Evolutionary conservation across 2,797 vertebrate genomes (phyloP), one percentile per base, ranked within the genome.

Genomic region (Sphenopsis melanotis): DNA sequence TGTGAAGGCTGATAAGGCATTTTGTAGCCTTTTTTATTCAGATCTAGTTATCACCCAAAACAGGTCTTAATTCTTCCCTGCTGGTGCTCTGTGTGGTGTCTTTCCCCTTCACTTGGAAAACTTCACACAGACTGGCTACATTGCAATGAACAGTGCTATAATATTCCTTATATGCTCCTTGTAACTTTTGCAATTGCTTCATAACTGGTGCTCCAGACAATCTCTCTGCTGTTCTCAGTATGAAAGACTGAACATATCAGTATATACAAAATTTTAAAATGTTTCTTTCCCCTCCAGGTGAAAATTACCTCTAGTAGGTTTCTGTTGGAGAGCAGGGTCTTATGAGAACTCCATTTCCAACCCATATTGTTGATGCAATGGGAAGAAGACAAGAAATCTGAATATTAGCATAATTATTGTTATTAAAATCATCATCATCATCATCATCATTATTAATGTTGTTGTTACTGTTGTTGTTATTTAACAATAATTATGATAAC

Each of bases 1-100:
- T 68, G 60, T 77, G 52, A 87, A 95, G 77, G 69, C 59, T 94
- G 92, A 95, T 83, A 74, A 94, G 90, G 47, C 52, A 75, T 81
- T 75, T 89, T 2, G 8, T 92, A 87, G 93, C 83, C 72, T 96
- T 95, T 97, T 50, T 70, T 32, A 70, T 88, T 96, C 60, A 85
- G 70, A 90, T 90, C 91, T 83, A 94, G 77, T 91, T 93, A 91
- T 85, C 29, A 36, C 23, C 27, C 63, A 23, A 93, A 86, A 64
- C 37, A 95, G 64, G 53, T 93, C 72, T 93, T 94, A 78, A 83
- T 83, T 96, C 59, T 65, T 80, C 81, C 44, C 70, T 88, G 72
- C 32, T 94, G 88, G 37, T 89, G n/a, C 36, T 83, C 60, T 44
- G 4, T 18, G 37, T 82, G 32, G 41, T 64, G 72, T 72, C 39